Conservation (phyloP, 35 echinoderm and acorn worm genomes). For the Ophiothrix spiculata region DNA sequence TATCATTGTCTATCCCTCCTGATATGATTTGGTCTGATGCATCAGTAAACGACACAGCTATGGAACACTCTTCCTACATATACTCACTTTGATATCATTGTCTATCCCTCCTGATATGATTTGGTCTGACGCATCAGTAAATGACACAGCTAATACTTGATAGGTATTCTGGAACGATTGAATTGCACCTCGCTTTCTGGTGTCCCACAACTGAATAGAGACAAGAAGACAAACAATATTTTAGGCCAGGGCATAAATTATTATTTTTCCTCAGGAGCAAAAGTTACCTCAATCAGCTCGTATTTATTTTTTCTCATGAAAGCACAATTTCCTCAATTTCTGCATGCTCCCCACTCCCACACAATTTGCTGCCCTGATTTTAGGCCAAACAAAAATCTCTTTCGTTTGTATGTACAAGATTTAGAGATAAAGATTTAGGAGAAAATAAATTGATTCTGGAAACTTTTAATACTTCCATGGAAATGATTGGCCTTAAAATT, state of each 20-base stretch:
- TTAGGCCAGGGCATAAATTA: too few species aligned
- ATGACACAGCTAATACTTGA: conserved; percentile 83
- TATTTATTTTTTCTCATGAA: too few species aligned
- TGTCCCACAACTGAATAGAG: conserved; percentile 88
- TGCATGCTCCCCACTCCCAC: too few species aligned
- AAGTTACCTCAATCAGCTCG: too few species aligned
- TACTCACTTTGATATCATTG: conserved; percentile 55
- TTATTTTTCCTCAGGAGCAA: too few species aligned
- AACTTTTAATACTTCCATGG: too few species aligned
- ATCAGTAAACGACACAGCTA: conserved; percentile 85
- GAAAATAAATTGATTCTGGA: too few species aligned
- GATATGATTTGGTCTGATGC: conserved; percentile 91
- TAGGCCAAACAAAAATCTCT: background rate
- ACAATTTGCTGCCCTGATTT: too few species aligned
- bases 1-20: conserved; percentile 62
- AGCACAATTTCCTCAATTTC: too few species aligned
- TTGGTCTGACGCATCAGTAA: conserved; percentile 97
- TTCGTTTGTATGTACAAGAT: background rate
- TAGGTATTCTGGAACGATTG: conserved; percentile 97
- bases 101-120: conserved; percentile 73
- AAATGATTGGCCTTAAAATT: too few species aligned
- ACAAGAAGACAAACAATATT: conserved; percentile 24
- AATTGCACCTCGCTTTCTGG: conserved; percentile 70
- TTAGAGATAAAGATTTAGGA: background rate
- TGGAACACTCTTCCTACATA: too few species aligned